phyloP scores from a whole-genome alignment of 2,888 invertebrate genomes.

The Leucophenga maculata region DNA sequence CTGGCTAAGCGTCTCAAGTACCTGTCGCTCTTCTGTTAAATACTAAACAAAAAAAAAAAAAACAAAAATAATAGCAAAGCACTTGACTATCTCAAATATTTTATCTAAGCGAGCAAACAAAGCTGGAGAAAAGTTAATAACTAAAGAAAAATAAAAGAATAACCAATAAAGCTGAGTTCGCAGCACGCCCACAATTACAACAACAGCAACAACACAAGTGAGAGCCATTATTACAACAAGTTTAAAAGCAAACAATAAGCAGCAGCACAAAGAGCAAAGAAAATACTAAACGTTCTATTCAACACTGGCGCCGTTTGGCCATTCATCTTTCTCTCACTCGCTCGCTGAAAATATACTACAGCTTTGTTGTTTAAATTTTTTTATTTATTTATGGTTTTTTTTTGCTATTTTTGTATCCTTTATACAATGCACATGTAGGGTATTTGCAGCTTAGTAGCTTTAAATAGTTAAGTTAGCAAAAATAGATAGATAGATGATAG shows the following conservation, averaged over 20 bases:
- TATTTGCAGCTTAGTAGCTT: no score
- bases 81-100: slow-evolving; percentile 6
- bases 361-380: slow-evolving; percentile 33
- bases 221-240: neutral
- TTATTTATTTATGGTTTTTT: slow-evolving; percentile 18
- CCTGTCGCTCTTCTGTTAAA: neutral
- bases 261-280: neutral
- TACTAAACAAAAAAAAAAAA: neutral
- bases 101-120: neutral
- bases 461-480: no score
- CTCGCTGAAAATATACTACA: neutral
- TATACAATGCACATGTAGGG: neutral
- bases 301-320: neutral
- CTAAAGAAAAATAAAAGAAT: neutral
- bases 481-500: no score
- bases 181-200: slow-evolving; percentile 1
- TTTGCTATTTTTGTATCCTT: slow-evolving; percentile 1
- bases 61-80: neutral
- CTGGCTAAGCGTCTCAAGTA: neutral
- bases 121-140: neutral
- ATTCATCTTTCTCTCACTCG: neutral
- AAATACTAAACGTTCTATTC: neutral
- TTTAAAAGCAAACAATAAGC: neutral
- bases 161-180: neutral
- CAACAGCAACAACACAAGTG: neutral